A percentile compares a stretch with the other conserved stretches of the same genome.
Conservation (phyloP, 1,140 invertebrate genomes). For the Drosophila kurseongensis region DNA sequence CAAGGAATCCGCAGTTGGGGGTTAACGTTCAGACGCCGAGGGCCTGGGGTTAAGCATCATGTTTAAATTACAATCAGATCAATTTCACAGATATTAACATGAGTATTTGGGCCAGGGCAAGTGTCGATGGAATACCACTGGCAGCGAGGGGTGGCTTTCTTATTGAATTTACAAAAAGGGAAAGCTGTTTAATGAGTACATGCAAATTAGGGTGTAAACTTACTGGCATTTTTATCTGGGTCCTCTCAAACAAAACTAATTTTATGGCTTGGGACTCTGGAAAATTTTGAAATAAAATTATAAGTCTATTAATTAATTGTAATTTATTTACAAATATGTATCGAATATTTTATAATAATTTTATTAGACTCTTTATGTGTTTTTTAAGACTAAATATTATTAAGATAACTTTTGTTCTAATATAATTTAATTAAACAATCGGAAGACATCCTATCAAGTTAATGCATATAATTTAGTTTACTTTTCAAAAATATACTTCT, state of each 20-base stretch:
- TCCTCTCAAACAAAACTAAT: neutral
- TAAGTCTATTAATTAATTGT: too few species aligned
- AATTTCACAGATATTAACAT: conserved; percentile 82
- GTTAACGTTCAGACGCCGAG: conserved; percentile 1
- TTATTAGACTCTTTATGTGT: too few species aligned
- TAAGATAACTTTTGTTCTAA: too few species aligned
- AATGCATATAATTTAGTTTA: too few species aligned
- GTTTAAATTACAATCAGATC: conserved; percentile 80
- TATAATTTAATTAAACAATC: too few species aligned
- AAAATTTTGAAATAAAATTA: too few species aligned
- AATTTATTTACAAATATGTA: too few species aligned
- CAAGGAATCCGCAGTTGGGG: neutral
- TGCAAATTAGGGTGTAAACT: neutral
- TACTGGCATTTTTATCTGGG: neutral
- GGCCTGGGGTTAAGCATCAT: conserved; percentile 30
- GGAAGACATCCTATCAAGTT: too few species aligned
- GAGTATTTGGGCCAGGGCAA: conserved; percentile 56
- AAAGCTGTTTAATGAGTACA: conserved; percentile 7
- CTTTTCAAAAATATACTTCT: too few species aligned
- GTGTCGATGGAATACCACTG: conserved; percentile 54
- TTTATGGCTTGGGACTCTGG: too few species aligned
- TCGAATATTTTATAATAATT: too few species aligned
- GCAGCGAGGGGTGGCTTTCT: conserved; percentile 52
- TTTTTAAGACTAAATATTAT: too few species aligned
- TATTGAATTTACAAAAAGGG: conserved; percentile 23